Evolutionary conservation across 2,113 vertebrate genomes (phyloP).

Genomic region (Ellobius talpinus): DNA sequence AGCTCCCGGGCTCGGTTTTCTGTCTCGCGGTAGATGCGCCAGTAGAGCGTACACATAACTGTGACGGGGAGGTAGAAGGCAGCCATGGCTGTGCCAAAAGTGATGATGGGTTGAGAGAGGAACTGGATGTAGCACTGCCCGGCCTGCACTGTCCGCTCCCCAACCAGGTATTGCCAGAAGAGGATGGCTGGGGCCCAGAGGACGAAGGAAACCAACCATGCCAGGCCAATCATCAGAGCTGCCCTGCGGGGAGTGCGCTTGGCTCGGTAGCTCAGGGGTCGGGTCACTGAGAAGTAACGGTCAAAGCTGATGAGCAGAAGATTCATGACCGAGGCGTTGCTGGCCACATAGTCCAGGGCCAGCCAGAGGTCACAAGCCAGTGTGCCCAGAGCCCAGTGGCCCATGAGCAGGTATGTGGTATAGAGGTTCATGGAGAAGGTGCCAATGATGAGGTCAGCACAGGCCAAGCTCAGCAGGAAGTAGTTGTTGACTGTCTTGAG

Average conservation of each 20-base stretch:
- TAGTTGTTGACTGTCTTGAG: conserved; percentile 91
- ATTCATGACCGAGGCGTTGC: conserved; percentile 92
- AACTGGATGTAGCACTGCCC: conserved; percentile 89
- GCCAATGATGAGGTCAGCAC: conserved; percentile 90
- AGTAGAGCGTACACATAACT: conserved; percentile 90
- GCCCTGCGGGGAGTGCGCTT: conserved; percentile 88
- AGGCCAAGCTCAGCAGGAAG: conserved; percentile 90
- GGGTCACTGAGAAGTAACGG: conserved; percentile 90
- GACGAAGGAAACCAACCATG: conserved; percentile 90
- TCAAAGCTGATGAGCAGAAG: conserved; percentile 91
- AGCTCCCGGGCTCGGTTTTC: conserved; percentile 87
- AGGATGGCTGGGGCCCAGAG: conserved; percentile 91
- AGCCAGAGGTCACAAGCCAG: conserved; percentile 90
- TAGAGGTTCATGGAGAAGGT: conserved; percentile 91
- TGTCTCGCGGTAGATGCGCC: conserved; percentile 90
- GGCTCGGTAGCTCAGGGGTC: conserved; percentile 89
- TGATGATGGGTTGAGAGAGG: conserved; percentile 87
- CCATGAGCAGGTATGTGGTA: conserved; percentile 89
- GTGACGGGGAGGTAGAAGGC: conserved; percentile 91
- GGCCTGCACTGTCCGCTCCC: conserved; percentile 80
- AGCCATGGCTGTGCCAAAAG: conserved; percentile 89
- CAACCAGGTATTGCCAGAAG: conserved; percentile 89
- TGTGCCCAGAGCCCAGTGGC: conserved; percentile 87
- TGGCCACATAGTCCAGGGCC: conserved; percentile 90
- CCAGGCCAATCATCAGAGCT: conserved; percentile 87